These are phyloP conservation scores for Leguminivora glycinivorella DNA, from an alignment of 1,140 invertebrate species.

Conservation along the genomic window DNA sequence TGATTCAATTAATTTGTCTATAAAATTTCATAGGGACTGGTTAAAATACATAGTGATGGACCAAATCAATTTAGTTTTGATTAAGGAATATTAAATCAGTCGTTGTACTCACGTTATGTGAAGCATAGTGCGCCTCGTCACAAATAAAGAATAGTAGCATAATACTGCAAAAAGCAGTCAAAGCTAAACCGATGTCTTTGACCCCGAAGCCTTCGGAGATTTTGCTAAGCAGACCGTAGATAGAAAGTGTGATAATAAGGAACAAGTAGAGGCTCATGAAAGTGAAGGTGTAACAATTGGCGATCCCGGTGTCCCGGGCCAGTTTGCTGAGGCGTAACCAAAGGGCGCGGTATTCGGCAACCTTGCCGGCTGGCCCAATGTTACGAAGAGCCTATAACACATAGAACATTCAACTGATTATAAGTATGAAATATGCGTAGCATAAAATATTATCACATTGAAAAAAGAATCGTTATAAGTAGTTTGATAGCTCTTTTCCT, in stretches of 20 bases:
- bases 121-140: constrained; percentile 84
- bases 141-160: constrained; percentile 83
- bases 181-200: constrained; percentile 82
- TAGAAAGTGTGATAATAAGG: constrained; percentile 83
- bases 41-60: background rate
- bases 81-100: background rate
- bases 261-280: constrained; percentile 84
- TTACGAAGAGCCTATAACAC: constrained; percentile 80
- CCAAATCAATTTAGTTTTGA: too few relatives aligned
- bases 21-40: too few relatives aligned
- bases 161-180: constrained; percentile 82
- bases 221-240: constrained; percentile 84
- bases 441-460: background rate
- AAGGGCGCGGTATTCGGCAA: constrained; percentile 82
- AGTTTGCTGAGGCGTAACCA: constrained; percentile 83
- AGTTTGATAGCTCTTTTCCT: background rate
- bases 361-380: constrained; percentile 81
- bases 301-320: constrained; percentile 81
- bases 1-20: too few relatives aligned
- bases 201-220: constrained; percentile 83
- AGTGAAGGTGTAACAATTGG: constrained; percentile 82
- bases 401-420: background rate
- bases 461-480: background rate
- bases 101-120: constrained; percentile 75
- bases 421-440: background rate